A percentile compares a stretch with the other conserved stretches of the same genome.
Evolutionary conservation across 2,797 vertebrate species (phyloP).

Genomic region (Thaleichthys pacificus): DNA sequence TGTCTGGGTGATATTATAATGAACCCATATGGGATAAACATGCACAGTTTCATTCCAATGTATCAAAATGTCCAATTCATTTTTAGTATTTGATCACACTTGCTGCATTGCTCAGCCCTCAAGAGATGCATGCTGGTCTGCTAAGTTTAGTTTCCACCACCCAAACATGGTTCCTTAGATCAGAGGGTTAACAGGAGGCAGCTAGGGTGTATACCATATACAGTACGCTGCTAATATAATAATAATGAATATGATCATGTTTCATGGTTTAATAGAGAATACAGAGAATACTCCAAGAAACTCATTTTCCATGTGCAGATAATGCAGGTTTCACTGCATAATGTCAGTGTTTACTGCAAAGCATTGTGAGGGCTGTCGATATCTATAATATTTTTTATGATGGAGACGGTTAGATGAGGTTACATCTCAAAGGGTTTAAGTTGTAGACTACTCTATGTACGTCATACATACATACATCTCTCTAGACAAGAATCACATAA

Average conservation of each 20-base stretch:
- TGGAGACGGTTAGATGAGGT: too few species aligned
- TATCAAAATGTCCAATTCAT: background rate
- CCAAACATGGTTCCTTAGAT: conserved; percentile 6
- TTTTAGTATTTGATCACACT: conserved; percentile 9
- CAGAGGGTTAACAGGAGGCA: conserved; percentile 1
- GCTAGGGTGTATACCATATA: background rate
- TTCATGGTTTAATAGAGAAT: background rate
- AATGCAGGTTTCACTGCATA: too few species aligned
- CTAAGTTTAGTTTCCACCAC: background rate
- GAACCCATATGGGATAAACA: background rate
- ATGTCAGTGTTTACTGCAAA: background rate
- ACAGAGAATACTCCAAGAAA: background rate
- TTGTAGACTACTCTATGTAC: conserved; percentile 33
- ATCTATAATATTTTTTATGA: background rate
- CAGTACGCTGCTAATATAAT: background rate
- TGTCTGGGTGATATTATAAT: background rate
- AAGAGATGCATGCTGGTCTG: conserved; percentile 4
- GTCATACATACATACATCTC: conserved; percentile 45
- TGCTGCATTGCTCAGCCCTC: conserved; percentile 13
- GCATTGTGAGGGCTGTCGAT: background rate
- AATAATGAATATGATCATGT: background rate
- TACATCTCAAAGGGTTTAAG: background rate
- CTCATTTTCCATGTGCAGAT: background rate
- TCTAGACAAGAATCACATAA: conserved; percentile 59
- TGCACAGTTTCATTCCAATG: background rate